A percentile compares a stretch with the other conserved stretches of the same genome.
Evolutionary conservation across 2,113 vertebrate species (phyloP).

Genomic region (Centropus bengalensis): DNA sequence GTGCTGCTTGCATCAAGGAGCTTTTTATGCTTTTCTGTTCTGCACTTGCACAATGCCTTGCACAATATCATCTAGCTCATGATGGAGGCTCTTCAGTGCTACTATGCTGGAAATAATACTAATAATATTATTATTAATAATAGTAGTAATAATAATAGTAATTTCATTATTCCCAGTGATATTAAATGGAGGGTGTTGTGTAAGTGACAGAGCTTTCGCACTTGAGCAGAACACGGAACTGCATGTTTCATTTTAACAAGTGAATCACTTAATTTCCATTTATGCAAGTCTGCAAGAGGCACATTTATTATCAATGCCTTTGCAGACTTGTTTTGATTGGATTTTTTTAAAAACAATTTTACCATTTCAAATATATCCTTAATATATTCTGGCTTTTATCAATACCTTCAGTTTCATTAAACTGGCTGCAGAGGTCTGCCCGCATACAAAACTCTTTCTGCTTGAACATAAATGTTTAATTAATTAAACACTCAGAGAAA

Average conservation of each 20-base stretch:
- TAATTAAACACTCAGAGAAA: constrained; percentile 2
- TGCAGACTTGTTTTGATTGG: not conserved
- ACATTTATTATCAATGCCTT: not conserved
- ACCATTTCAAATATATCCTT: not conserved
- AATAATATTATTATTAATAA: not conserved
- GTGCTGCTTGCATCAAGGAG: not conserved
- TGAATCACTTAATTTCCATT: not conserved
- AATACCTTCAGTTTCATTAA: not conserved
- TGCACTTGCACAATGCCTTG: not conserved
- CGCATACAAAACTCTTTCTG: constrained; percentile 1
- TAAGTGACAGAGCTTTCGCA: not conserved
- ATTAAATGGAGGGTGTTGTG: not conserved
- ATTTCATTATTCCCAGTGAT: not conserved
- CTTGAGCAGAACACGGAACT: not conserved
- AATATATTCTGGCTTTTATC: not conserved
- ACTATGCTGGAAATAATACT: not conserved
- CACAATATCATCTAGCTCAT: not conserved
- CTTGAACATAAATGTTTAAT: constrained; percentile 31
- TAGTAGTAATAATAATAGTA: not conserved
- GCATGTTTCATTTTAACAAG: not conserved
- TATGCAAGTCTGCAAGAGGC: not conserved
- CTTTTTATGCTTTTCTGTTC: not conserved
- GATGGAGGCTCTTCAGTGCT: not conserved
- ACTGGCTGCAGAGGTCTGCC: not conserved
- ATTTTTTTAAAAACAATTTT: not conserved